Evolutionary conservation across 2,888 invertebrate species (phyloP), one percentile per base, ranked within the genome.

Genomic region (Drosophila meridiana): DNA sequence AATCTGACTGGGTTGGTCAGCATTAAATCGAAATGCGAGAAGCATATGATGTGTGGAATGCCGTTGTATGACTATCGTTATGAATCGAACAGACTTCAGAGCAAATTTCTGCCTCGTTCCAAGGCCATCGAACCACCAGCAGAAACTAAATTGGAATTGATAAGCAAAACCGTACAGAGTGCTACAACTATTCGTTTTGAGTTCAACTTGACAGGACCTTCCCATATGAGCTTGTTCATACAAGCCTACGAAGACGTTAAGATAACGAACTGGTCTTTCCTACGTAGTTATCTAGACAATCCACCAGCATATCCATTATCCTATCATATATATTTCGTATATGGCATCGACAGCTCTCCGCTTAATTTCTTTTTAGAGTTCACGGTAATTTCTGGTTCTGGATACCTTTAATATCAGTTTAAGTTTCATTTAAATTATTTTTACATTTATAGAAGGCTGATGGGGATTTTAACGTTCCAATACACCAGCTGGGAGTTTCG

Each of bases 401-500:
- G 20, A 6, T 3, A 20, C 7, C 4, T 20, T 13, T 20, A 9
- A 28, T 28, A 11, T 52, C 6, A 6, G 13, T 13, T 36, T 3
- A 13, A 20, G 0, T 26, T 36, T 3, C 3, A n/a, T 4, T 9
- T 45, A 0, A 2, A 11, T 52, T 0, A 1, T 20, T 42, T 4
- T 26, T 1, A 2, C 11, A 26, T 2, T 26, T 36, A 7, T 20
- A 85, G 78, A 88, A 88, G 40, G n/a, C 65, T 6, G 67, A 83
- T 6, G 80, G 72, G 14, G 79, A 84, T 13, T 80, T 85, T 13
- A 71, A 85, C 4, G 82, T 72, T 4, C 87, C 91, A 0, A 43
- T 82, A 3, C 73, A 92, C 11, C 93, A 94, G 69, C 71, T 94
- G 34, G 94, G 93, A 4, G 81, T 94, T 14, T 91, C 92, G 1